phyloP scores from a whole-genome alignment of 92 coral and sea anemone species.

The Chrysogorgia sp. region DNA sequence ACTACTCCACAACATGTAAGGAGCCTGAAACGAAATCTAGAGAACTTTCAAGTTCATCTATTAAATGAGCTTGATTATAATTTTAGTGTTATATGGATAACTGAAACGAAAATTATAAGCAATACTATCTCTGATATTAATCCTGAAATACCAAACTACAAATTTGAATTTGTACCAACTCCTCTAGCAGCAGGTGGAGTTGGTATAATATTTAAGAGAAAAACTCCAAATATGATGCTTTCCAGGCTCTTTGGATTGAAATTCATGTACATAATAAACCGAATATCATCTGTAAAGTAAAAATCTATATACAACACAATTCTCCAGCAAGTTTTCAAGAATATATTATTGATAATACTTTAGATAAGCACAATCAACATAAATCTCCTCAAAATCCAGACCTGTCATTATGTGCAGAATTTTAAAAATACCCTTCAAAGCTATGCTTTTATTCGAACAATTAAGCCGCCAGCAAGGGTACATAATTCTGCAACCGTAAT shows the following conservation, averaged over 20 bases:
- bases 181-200: conserved; percentile 67
- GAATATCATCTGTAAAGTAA: conserved; percentile 54
- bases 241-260: conserved; percentile 64
- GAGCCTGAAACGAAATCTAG: conserved; percentile 56
- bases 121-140: conserved; percentile 34
- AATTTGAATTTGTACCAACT: conserved; percentile 67
- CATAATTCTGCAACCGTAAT: conserved; percentile 55
- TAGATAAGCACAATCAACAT: conserved; percentile 21
- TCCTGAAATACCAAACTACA: conserved; percentile 49
- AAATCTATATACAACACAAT: conserved; percentile 47
- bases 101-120: conserved; percentile 59
- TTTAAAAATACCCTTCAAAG: conserved; percentile 43
- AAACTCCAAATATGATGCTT: conserved; percentile 47
- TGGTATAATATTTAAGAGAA: conserved; percentile 53
- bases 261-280: conserved; percentile 29
- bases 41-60: conserved; percentile 52
- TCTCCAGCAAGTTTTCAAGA: conserved; percentile 41
- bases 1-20: too few species aligned
- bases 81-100: conserved; percentile 56
- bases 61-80: conserved; percentile 43
- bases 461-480: conserved; percentile 52
- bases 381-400: conserved; percentile 36
- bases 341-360: conserved; percentile 27
- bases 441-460: conserved; percentile 42
- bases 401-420: conserved; percentile 40